Conservation (phyloP, 2,113 vertebrate species). For the Neomonachus schauinslandi region DNA sequence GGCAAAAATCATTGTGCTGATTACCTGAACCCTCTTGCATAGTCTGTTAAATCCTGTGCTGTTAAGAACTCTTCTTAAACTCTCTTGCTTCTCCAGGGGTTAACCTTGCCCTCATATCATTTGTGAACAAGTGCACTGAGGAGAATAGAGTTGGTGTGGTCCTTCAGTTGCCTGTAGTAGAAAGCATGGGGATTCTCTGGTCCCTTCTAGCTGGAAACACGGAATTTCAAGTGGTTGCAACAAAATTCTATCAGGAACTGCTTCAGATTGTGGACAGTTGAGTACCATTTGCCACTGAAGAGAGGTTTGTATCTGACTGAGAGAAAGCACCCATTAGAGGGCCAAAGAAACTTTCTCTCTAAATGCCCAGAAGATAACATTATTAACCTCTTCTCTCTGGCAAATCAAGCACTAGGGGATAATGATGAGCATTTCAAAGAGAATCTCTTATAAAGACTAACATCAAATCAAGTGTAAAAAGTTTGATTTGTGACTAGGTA, state of each 20-base stretch:
- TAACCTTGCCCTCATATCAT: background rate
- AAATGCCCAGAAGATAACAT: background rate
- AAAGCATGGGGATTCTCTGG: background rate
- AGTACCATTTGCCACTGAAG: background rate
- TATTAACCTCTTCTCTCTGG: background rate
- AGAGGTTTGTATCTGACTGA: background rate
- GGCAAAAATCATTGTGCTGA: background rate
- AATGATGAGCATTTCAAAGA: background rate
- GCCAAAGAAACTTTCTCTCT: background rate
- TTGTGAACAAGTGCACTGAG: background rate
- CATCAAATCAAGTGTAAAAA: background rate
- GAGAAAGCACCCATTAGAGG: background rate
- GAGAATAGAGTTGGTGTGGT: background rate
- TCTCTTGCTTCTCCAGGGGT: background rate
- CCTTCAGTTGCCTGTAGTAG: background rate
- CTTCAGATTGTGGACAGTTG: background rate
- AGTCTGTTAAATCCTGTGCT: background rate
- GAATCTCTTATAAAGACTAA: background rate
- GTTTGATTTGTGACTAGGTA: background rate
- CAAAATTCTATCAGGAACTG: background rate
- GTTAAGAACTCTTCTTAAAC: background rate
- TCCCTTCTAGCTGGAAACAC: background rate
- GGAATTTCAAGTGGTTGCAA: conserved; percentile 7
- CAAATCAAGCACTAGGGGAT: background rate
- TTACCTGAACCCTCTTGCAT: background rate